Percentiles rank a stretch among this genome's conserved stretches.
phyloP scores from a whole-genome alignment of 1,140 invertebrate genomes.

The Bombyx mandarina region DNA sequence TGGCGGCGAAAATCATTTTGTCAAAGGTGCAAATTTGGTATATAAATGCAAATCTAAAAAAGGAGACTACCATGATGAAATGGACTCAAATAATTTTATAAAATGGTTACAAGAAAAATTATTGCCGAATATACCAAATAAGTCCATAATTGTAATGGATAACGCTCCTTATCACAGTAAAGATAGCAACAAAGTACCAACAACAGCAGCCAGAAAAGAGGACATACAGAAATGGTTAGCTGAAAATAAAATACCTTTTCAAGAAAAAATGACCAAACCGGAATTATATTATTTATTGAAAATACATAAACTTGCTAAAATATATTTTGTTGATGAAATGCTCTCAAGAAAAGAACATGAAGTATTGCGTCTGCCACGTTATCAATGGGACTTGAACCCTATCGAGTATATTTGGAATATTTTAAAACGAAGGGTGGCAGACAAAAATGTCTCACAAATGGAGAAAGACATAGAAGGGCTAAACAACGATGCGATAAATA shows the following conservation, averaged over 20 bases:
- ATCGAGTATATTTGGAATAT: neutral
- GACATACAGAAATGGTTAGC: neutral
- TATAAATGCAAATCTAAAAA: conserved; percentile 14
- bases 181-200: neutral
- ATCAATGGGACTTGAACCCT: neutral
- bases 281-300: neutral
- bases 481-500: too few relatives aligned
- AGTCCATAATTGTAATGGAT: conserved; percentile 1
- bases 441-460: neutral
- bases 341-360: neutral
- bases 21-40: conserved; percentile 13
- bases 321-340: neutral
- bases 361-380: neutral
- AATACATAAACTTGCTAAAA: neutral
- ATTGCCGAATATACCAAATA: neutral
- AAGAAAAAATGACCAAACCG: neutral
- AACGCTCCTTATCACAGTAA: neutral
- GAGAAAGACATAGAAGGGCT: neutral
- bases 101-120: neutral
- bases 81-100: neutral
- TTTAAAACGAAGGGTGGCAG: conserved; percentile 1
- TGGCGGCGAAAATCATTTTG: conserved; percentile 15
- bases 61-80: conserved; percentile 6
- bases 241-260: conserved; percentile 3
- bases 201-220: neutral